phyloP scores from a whole-genome alignment of 2,113 vertebrate species.

The Cairina moschata region DNA sequence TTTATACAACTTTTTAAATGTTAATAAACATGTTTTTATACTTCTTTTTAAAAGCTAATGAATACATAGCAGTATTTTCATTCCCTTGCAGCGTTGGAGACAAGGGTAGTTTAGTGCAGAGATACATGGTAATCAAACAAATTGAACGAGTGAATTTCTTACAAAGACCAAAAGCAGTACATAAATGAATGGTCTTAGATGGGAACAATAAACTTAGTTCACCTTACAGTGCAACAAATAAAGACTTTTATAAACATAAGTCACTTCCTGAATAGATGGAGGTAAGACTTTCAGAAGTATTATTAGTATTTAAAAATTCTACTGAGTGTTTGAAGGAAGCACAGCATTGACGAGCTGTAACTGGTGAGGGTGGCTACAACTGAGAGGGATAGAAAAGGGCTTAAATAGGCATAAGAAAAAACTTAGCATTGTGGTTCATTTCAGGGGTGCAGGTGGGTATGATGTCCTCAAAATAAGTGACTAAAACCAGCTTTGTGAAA shows the following conservation, averaged over 20 bases:
- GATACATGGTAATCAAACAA: not conserved
- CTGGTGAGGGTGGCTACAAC: not conserved
- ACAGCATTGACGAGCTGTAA: not conserved
- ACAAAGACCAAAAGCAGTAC: not conserved
- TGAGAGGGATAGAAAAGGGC: not conserved
- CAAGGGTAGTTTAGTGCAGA: not conserved
- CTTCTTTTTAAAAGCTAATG: not conserved
- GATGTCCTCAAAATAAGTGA: not conserved
- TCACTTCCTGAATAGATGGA: not conserved
- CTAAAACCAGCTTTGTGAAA: not conserved
- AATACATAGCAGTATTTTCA: not conserved
- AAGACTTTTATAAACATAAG: not conserved
- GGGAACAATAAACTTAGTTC: not conserved
- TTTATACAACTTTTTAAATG: not conserved
- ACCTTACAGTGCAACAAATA: not conserved
- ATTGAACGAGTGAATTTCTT: not conserved
- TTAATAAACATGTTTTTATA: constrained; percentile 56
- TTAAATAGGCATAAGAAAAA: not conserved
- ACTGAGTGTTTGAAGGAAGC: not conserved
- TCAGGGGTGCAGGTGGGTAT: not conserved
- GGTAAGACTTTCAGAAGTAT: not conserved
- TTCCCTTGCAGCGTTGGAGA: not conserved
- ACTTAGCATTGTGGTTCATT: not conserved
- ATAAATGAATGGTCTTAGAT: not conserved
- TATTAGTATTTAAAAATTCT: not conserved